Evolutionary conservation across 2,113 vertebrate genomes (phyloP), one percentile per base, ranked within the genome.

Genomic region (Mormyrus lacerda): DNA sequence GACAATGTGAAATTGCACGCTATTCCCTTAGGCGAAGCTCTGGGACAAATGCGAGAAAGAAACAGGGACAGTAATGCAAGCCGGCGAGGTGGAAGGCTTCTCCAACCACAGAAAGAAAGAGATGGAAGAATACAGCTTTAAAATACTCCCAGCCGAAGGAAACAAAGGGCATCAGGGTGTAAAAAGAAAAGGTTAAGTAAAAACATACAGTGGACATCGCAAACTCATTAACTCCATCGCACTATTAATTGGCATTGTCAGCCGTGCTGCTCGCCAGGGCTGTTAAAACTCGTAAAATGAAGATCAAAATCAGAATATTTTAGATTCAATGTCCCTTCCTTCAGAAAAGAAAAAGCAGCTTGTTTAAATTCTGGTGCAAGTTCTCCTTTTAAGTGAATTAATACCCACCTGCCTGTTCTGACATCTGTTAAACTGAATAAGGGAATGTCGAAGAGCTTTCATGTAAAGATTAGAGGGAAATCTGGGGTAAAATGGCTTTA

Each of bases 31-130:
- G 90, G 90, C 86, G 87, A 91, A 91, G 90, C 87, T 89, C 93
- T 90, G 91, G 89, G 89, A 87, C 69, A 48, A 51, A 84, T 69
- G 90, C 92, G 91, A 90, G 92, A 92, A 93, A 90, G 93, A 93
- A 91, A 93, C 91, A 87, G 91, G 89, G 92, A 92, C 93, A 92
- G 92, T 93, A 93, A 92, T 91, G 89, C 85, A 87, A 90, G 90
- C 91, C 90, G 87, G 89, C 31, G 82, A 61, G 89, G 89, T 91
- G 93, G 91, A 91, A 65, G 90, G 91, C 85, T 27, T 2, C 50
- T 55, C 17, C 15, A 55, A n/a, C 2, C 47, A 51, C 50, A 31
- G 48, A 87, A 8, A 31, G 48, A 87, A 8, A 17, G n/a, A 50
- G 13, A 42, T 2, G 35, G 19, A 42, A 42, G 79, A 39, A 39